Base-by-base conservation (phyloP, 1,140 invertebrate genomes). In the Phymorhynchus buccinoides region DNA sequence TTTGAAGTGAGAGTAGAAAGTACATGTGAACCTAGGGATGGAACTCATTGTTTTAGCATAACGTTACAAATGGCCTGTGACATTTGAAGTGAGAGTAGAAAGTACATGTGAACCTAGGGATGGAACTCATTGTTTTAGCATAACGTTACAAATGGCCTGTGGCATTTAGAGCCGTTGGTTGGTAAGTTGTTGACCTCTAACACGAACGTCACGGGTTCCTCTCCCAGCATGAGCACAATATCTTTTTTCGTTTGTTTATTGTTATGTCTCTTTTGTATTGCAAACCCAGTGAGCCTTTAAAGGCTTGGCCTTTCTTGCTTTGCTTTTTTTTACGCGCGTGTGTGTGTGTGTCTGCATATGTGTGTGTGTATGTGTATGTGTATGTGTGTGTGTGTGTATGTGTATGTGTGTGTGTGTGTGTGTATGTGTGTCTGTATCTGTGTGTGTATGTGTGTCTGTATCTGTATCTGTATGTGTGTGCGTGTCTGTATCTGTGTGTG, bases 361-460 rank as follows among this genome's bases (percentile, higher is more conserved):
- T 35, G 75, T 7, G 75, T 78, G 35, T 39, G 75, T 78, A 37
- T 42, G 39, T 78, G 75, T 39, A 35, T 78, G 35, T 1, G 75
- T 12, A 37, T 39, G 75, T 39, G 35, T 1, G 75, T 39, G 75
- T 39, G 75, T 37, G 75, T 78, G 75, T 39, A 4, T 1, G 75
- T 78, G 75, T 41, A 14, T 39, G 41, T 78, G 35, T 78, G 41
- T 78, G 35, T 78, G 41, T 78, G 75, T 78, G 75, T 78, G 35
- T 78, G 71, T 73, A 30, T 73, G 71, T 73, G 71, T n/a, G 71
- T 73, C 14, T 73, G 6, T 73, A 1, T 78, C 3, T 39, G 41
- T 78, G 75, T 3, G 41, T 78, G 75, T 41, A 1, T 41, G 75
- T 41, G 75, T 78, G 75, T 41, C 0, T 39, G 35, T 78, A 78